Conservation (phyloP, 2,888 invertebrate genomes). For the Pheosia tremula region DNA sequence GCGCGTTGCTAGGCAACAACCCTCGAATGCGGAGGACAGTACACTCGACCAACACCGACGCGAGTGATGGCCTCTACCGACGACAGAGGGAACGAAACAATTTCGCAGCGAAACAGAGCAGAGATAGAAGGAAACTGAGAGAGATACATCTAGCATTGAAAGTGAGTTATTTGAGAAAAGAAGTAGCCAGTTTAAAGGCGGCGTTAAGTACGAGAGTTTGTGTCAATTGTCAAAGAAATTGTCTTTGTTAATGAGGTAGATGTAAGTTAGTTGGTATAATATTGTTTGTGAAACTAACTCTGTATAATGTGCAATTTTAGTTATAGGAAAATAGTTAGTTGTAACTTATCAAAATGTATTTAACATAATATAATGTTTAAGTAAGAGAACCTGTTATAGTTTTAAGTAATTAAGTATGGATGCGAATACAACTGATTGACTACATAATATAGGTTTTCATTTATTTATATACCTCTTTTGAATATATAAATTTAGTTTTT, state of each 20-base stretch:
- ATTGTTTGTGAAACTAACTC: slow-evolving; percentile 30
- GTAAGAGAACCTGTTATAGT: not conserved
- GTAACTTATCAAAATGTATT: slow-evolving; percentile 4
- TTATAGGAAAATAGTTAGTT: slow-evolving; percentile 9
- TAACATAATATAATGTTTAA: slow-evolving; percentile 1
- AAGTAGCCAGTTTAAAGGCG: slow-evolving; percentile 54
- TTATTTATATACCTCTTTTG: not conserved
- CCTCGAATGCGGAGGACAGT: slow-evolving; percentile 87
- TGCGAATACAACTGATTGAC: not conserved
- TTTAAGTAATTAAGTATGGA: not conserved
- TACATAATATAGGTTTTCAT: not conserved
- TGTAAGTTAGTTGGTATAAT: slow-evolving; percentile 9
- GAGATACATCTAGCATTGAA: slow-evolving; percentile 97
- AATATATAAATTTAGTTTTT: too few species aligned
- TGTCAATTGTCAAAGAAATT: slow-evolving; percentile 44
- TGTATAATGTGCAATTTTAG: slow-evolving; percentile 44
- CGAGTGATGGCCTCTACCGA: slow-evolving; percentile 92
- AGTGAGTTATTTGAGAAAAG: slow-evolving; percentile 88
- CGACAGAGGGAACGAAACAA: slow-evolving; percentile 96
- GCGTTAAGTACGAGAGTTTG: slow-evolving; percentile 48
- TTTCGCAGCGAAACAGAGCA: slow-evolving; percentile 96
- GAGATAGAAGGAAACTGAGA: slow-evolving; percentile 94
- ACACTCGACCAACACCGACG: slow-evolving; percentile 48
- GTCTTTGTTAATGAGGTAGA: slow-evolving; percentile 26
- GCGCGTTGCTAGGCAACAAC: slow-evolving; percentile 80